A percentile compares a stretch with the other conserved stretches of the same genome.
Conservation (phyloP, 2,888 invertebrate species). For the Lycocerus yunnanus region DNA sequence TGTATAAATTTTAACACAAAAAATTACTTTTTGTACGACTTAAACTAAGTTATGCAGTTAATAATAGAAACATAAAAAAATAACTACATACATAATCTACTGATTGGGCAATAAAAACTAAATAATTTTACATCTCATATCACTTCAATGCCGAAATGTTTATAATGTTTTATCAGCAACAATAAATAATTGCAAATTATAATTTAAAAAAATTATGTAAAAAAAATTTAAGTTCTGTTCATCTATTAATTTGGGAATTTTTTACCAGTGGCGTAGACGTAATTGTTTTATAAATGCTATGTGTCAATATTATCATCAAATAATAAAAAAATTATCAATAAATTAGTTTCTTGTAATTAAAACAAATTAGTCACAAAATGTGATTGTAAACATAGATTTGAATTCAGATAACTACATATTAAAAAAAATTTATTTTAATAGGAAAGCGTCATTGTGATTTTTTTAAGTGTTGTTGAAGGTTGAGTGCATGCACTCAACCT, state of each 20-base stretch:
- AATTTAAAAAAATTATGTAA: not conserved
- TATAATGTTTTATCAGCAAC: not conserved
- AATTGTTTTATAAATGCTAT: not conserved
- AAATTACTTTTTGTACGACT: not conserved
- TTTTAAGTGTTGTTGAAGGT: not conserved
- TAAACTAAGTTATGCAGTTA: not conserved
- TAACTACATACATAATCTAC: not conserved
- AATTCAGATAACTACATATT: no score
- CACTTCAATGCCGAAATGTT: not conserved
- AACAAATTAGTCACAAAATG: not conserved
- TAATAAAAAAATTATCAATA: not conserved
- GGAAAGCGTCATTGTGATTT: not conserved
- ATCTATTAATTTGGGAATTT: not conserved
- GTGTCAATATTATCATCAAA: not conserved
- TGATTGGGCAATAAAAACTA: not conserved
- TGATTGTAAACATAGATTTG: not conserved
- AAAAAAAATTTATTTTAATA: not conserved
- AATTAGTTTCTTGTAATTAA: not conserved
- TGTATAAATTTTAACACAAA: not conserved
- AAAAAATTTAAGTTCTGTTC: not conserved
- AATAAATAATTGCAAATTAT: not conserved
- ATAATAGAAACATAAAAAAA: not conserved
- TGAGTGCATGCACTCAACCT: not conserved
- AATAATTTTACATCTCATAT: not conserved
- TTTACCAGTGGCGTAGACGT: not conserved